A percentile compares a stretch with the other conserved stretches of the same genome.
These are phyloP conservation scores for Nemapogon koenigi DNA, from an alignment of 2,888 invertebrate genomes.

Conservation along the genomic window DNA sequence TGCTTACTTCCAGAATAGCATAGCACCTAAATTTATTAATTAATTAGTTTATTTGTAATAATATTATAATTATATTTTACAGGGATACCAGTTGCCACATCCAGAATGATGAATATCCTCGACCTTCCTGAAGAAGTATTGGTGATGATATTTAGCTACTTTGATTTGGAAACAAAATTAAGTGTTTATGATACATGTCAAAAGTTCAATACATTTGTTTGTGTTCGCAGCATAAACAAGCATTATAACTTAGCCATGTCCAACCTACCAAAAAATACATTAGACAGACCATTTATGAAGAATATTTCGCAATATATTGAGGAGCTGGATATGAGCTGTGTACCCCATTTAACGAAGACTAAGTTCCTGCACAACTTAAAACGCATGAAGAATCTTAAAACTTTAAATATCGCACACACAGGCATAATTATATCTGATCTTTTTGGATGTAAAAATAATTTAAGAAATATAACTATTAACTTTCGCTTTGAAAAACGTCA, in stretches of 20 bases:
- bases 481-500: conserved; percentile 24
- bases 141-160: conserved; percentile 31
- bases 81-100: no score
- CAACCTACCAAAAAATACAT: conserved; percentile 29
- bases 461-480: conserved; percentile 35
- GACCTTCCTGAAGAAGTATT: conserved; percentile 42
- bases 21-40: no score
- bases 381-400: conserved; percentile 29
- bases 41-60: no score
- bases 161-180: conserved; percentile 29
- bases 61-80: no score
- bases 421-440: conserved; percentile 34
- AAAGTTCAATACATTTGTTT: conserved; percentile 25
- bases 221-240: conserved; percentile 26
- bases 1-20: no score
- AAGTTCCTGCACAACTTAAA: conserved; percentile 27
- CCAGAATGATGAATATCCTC: conserved; percentile 10
- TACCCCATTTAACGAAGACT: conserved; percentile 31
- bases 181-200: conserved; percentile 31
- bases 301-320: conserved; percentile 28
- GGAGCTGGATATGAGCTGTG: conserved; percentile 33
- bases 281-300: conserved; percentile 31
- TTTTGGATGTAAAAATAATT: conserved; percentile 30
- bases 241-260: conserved; percentile 30
- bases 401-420: conserved; percentile 40